Evolutionary conservation across 2,797 vertebrate genomes (phyloP), one percentile per base, ranked within the genome.

Genomic region (Mionectes olivaceus): DNA sequence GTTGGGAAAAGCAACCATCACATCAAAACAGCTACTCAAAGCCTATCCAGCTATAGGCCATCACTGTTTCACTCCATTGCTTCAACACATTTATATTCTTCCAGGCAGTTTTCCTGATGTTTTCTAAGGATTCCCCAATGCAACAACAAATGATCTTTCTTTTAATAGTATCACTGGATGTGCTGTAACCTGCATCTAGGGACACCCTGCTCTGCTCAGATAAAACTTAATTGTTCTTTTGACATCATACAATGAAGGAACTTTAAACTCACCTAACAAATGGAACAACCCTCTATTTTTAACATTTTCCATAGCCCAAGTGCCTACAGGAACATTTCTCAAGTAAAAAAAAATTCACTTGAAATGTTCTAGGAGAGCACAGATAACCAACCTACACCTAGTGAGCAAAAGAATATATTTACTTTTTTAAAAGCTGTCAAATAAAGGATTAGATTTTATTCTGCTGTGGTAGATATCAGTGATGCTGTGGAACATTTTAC

Each of bases 211-310:
- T 96, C 92, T 81, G 87, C 93, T 95, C 93, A 92, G 96, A 97
- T 96, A 97, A 97, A 97, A 93, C 87, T 96, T 97, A 97, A 95
- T 96, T 94, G 92, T 95, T 94, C 92, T 96, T 97, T 87, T 93
- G 87, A 94, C 92, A 94, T 49, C 7, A 2, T 90, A 95, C 75
- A 90, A 82, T 22, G 84, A 95, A 86, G 55, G 60, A 96, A 94
- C 76, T 91, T 95, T 37, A 93, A 93, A 83, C 74, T 74, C 89
- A 41, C 39, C 28, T 90, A 92, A 84, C 86, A 94, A 96, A 93
- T 0, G 2, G 78, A 81, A 75, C 19, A 55, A 49, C 43, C 28
- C 49, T 82, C 43, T 92, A 64, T 86, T 96, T 95, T 86, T 76
- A 93, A 93, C 60, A 56, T 79, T 93, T 91, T 90, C 55, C 60